These are phyloP conservation scores for Ceyx erithaca DNA, from an alignment of 2,797 vertebrate genomes.

Conservation along the genomic window DNA sequence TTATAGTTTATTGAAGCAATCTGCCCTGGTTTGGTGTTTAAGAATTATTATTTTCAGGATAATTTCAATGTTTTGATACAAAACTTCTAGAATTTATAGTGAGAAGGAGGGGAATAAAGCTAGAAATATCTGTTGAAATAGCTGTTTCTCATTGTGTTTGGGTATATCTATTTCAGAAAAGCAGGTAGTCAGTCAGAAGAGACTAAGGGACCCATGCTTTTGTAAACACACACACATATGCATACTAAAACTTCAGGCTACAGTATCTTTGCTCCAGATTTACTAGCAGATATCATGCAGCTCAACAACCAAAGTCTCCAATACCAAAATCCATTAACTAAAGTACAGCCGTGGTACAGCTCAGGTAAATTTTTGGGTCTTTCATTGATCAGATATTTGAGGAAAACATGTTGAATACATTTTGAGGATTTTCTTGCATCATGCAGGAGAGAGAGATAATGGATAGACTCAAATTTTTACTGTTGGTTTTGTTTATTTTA, in stretches of 20 bases:
- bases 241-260: background rate
- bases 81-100: background rate
- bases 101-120: background rate
- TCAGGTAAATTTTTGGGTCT: background rate
- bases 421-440: background rate
- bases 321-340: background rate
- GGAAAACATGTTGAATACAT: background rate
- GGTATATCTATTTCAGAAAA: background rate
- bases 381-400: background rate
- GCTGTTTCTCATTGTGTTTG: background rate
- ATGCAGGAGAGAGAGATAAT: background rate
- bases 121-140: background rate
- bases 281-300: background rate
- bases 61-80: background rate
- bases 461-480: background rate
- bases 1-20: background rate
- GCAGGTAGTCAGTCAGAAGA: background rate
- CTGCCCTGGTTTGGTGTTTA: background rate
- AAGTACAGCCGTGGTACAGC: background rate
- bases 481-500: background rate
- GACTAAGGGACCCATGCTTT: background rate
- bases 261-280: background rate
- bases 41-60: background rate
- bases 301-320: background rate
- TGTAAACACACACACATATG: background rate